Conservation (phyloP, 2,797 vertebrate species). For the Aeoliscus strigatus region DNA sequence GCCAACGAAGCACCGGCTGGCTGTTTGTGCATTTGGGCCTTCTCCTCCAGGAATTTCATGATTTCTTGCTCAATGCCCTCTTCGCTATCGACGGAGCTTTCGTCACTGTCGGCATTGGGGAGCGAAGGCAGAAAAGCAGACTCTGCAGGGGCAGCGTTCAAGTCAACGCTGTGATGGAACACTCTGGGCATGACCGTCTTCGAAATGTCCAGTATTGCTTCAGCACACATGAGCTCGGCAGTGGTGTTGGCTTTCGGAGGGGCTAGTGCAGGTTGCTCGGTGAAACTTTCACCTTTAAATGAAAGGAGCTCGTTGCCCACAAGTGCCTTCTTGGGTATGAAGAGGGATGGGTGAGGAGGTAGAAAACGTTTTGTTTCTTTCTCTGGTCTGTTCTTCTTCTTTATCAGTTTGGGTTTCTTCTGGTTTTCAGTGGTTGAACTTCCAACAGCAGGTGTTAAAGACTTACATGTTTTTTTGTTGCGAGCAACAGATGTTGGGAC, state of each 20-base stretch:
- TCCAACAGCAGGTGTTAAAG: conserved; percentile 24
- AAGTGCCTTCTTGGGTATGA: conserved; percentile 34
- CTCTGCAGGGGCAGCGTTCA: conserved; percentile 28
- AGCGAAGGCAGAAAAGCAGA: conserved; percentile 24
- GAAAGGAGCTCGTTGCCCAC: conserved; percentile 50
- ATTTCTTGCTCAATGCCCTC: conserved; percentile 97
- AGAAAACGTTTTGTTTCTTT: conserved; percentile 42
- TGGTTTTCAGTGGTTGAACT: conserved; percentile 56
- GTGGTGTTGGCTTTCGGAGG: conserved; percentile 80
- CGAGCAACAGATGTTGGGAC: conserved; percentile 41
- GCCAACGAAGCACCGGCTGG: conserved; percentile 27
- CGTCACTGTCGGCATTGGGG: conserved; percentile 71
- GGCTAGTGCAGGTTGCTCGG: conserved; percentile 39
- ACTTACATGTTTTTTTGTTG: conserved; percentile 42
- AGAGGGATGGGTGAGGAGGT: conserved; percentile 13
- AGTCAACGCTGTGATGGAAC: conserved; percentile 52
- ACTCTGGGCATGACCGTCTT: conserved; percentile 86
- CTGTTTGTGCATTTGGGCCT: conserved; percentile 80
- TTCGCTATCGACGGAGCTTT: conserved; percentile 87
- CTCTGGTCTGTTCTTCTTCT: conserved; percentile 69
- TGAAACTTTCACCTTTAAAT: conserved; percentile 42
- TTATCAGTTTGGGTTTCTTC: conserved; percentile 60
- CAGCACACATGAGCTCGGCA: conserved; percentile 91
- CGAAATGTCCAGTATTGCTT: conserved; percentile 97
- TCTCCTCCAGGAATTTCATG: conserved; percentile 86